Conservation (phyloP, 2,797 vertebrate genomes). For the Sebastes elongatus region DNA sequence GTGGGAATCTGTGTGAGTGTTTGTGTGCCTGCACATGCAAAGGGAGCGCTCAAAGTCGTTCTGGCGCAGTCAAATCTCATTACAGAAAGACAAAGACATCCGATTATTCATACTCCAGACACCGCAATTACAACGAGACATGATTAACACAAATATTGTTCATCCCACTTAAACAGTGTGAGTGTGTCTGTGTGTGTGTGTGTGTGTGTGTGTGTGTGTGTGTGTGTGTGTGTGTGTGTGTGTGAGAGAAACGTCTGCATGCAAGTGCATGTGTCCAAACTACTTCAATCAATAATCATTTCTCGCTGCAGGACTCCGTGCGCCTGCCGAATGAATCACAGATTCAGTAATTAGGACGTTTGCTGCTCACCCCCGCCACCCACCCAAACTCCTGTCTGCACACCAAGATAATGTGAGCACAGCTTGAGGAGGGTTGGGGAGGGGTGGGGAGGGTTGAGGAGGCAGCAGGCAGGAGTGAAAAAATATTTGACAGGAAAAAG, state of each 20-base stretch:
- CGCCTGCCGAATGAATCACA: constrained; percentile 71
- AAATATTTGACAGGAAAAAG: constrained; percentile 43
- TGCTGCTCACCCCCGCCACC: constrained; percentile 50
- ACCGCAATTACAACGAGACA: constrained; percentile 79
- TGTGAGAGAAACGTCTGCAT: constrained; percentile 29
- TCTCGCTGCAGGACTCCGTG: constrained; percentile 64
- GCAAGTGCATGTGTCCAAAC: constrained; percentile 67
- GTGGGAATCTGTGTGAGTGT: constrained; percentile 3
- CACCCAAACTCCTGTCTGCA: constrained; percentile 62
- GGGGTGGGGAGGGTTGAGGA: not conserved
- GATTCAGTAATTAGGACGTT: constrained; percentile 76
- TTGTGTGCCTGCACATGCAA: constrained; percentile 29
- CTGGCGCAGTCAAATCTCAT: constrained; percentile 77
- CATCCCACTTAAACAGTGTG: constrained; percentile 66
- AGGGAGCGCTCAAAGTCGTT: constrained; percentile 66
- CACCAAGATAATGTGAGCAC: constrained; percentile 66
- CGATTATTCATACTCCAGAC: constrained; percentile 81
- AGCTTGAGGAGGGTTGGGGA: constrained; percentile 28
- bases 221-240: not conserved
- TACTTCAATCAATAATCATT: constrained; percentile 80
- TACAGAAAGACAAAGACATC: constrained; percentile 80
- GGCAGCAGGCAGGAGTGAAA: constrained; percentile 7
- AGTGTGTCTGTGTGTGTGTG: not conserved
- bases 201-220: not conserved
- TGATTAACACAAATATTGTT: constrained; percentile 79